Base-by-base conservation (phyloP, 2,888 invertebrate species). In the Cryptus armator region DNA sequence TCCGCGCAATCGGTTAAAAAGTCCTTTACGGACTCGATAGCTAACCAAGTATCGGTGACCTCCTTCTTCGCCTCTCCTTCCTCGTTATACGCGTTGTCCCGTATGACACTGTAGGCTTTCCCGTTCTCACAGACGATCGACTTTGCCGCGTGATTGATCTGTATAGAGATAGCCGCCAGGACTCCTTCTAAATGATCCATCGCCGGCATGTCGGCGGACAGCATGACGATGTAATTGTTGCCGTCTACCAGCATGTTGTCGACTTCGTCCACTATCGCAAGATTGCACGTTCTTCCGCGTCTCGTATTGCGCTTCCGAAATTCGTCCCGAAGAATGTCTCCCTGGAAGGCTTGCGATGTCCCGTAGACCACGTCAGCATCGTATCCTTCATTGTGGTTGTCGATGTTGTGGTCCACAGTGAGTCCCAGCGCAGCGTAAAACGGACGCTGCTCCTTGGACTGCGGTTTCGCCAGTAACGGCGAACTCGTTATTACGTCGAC, bases 191-290 rank as follows among this genome's bases (percentile, higher is more conserved):
- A 88, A 44, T 90, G 89, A 59, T 93, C 92, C 77, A 94, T 81
- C 2, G 91, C 93, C 9, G 93, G 90, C 32, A 93, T 86, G 14
- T 90, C 89, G 51, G 92, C 91, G 0, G 93, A 92, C 46, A 94
- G 87, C 74, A 93, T 93, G 3, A 94, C 88, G 46, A 93, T 92
- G 83, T 94, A 91, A 67, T 91, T 91, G 4, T 93, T 93, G 67
- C 93, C 93, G 86, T 94, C 94, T 3, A 94, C 88, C 51, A 94
- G 81, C 93, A 94, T 93, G 81, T 91, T 93, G 83, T 94, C 94
- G 0, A 94, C 94, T 88, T 94, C 94, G 83, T 94, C 94, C 3
- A 94, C 89, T 9, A 94, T 91, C 0, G 93, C 90, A 16, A 86
- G 88, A 12, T 89, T 86, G 77, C 90, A 90, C 5, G 76, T 84